Conservation (phyloP, 2,113 vertebrate genomes). For the Camarhynchus parvulus region DNA sequence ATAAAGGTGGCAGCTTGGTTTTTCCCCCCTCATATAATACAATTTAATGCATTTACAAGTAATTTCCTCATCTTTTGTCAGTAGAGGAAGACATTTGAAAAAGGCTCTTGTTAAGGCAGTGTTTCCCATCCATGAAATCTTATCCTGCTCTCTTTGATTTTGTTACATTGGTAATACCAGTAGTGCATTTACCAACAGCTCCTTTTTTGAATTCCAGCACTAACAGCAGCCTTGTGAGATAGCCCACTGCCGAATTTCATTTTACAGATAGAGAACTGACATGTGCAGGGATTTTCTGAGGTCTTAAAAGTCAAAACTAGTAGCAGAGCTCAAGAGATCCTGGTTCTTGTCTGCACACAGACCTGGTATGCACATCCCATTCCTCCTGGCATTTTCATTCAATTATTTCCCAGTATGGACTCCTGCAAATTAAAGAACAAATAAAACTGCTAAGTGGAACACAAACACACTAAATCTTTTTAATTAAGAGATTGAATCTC, state of each 20-base stretch:
- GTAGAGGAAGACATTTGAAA: constrained; percentile 10
- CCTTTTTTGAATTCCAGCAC: neutral
- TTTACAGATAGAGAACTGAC: neutral
- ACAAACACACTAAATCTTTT: constrained; percentile 19
- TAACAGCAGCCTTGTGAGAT: neutral
- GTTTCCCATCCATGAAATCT: constrained; percentile 53
- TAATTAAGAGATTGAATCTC: constrained; percentile 45
- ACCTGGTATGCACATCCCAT: neutral
- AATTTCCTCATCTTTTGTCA: constrained; percentile 54
- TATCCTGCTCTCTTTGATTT: constrained; percentile 42
- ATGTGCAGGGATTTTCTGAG: neutral
- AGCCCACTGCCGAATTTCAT: neutral
- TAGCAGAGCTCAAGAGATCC: neutral
- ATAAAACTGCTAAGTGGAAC: constrained; percentile 7
- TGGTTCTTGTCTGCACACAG: neutral
- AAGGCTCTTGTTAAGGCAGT: constrained; percentile 27
- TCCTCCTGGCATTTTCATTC: neutral
- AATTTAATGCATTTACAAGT: constrained; percentile 14
- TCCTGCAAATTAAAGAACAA: constrained; percentile 44
- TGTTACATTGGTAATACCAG: neutral
- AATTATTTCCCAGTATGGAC: constrained; percentile 10
- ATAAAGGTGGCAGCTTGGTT: neutral
- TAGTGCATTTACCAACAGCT: neutral
- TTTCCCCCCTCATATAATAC: neutral
- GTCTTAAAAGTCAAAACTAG: neutral